A percentile compares a stretch with the other conserved stretches of the same genome.
Conservation (phyloP, 1,140 invertebrate species). For the Micrasema longulum region DNA sequence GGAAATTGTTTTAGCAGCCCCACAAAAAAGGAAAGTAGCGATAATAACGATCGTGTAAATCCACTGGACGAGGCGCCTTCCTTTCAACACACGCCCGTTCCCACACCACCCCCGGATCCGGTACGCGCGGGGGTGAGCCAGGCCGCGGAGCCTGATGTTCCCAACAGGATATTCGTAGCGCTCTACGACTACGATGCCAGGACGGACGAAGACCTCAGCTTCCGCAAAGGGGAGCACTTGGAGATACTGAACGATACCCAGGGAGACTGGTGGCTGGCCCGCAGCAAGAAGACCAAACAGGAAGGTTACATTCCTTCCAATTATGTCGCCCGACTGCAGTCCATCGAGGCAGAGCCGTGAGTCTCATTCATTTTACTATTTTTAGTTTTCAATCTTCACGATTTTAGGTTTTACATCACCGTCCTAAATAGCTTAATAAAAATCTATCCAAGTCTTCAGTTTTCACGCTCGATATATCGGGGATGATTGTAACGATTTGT, state of each 20-base stretch:
- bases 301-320: slow-evolving; percentile 99
- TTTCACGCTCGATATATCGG: not conserved
- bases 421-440: no score
- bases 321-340: slow-evolving; percentile 98
- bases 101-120: slow-evolving; percentile 75
- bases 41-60: slow-evolving; percentile 72
- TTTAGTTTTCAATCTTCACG: not conserved
- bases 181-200: slow-evolving; percentile 99
- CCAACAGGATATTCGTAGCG: slow-evolving; percentile 94
- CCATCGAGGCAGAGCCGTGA: slow-evolving; percentile 99
- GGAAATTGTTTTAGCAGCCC: slow-evolving; percentile 80
- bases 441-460: not conserved
- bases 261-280: slow-evolving; percentile 99
- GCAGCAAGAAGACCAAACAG: slow-evolving; percentile 92
- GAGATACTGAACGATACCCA: slow-evolving; percentile 97
- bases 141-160: slow-evolving; percentile 73
- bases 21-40: slow-evolving; percentile 73
- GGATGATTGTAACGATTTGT: not conserved
- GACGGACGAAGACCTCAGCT: slow-evolving; percentile 98
- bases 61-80: slow-evolving; percentile 72
- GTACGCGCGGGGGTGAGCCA: slow-evolving; percentile 70
- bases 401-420: no score
- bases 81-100: slow-evolving; percentile 72
- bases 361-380: slow-evolving; percentile 62
- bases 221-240: slow-evolving; percentile 97